phyloP scores from a whole-genome alignment of 2,797 vertebrate species.

The Neosalanx taihuensis region DNA sequence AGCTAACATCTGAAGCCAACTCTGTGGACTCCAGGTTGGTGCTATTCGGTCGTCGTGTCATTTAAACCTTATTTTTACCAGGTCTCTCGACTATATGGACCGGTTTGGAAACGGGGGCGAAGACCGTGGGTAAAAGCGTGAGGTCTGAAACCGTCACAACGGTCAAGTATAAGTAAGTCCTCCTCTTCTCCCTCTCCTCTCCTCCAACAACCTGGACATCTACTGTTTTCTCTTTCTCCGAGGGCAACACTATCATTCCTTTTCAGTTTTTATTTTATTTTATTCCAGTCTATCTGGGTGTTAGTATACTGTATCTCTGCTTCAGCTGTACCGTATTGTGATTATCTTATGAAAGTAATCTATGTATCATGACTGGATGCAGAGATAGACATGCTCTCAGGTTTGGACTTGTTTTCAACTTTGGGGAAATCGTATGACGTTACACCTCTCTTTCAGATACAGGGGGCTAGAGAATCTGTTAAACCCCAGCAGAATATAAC shows the following conservation, averaged over 20 bases:
- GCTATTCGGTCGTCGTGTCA: background rate
- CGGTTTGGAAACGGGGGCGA: constrained; percentile 89
- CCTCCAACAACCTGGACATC: background rate
- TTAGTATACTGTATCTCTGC: constrained; percentile 15
- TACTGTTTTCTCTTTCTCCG: too few relatives aligned
- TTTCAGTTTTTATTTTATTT: background rate
- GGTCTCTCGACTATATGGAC: constrained; percentile 90
- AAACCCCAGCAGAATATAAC: constrained; percentile 62
- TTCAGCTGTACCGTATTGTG: background rate
- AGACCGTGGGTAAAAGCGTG: constrained; percentile 86
- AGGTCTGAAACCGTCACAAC: constrained; percentile 86
- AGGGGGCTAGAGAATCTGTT: constrained; percentile 71
- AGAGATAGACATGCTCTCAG: constrained; percentile 8
- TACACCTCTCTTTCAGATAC: constrained; percentile 65
- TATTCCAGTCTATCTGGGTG: constrained; percentile 7
- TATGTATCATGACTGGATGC: background rate
- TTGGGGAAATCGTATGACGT: constrained; percentile 49
- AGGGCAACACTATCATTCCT: background rate
- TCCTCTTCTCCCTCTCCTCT: background rate
- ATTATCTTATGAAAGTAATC: background rate
- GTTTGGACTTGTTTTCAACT: constrained; percentile 38
- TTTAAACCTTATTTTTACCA: constrained; percentile 41
- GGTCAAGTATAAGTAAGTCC: constrained; percentile 90
- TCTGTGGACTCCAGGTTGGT: background rate
- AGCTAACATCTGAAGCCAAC: background rate